Conservation (phyloP, 2,797 vertebrate species). For the Tangara arthus region DNA sequence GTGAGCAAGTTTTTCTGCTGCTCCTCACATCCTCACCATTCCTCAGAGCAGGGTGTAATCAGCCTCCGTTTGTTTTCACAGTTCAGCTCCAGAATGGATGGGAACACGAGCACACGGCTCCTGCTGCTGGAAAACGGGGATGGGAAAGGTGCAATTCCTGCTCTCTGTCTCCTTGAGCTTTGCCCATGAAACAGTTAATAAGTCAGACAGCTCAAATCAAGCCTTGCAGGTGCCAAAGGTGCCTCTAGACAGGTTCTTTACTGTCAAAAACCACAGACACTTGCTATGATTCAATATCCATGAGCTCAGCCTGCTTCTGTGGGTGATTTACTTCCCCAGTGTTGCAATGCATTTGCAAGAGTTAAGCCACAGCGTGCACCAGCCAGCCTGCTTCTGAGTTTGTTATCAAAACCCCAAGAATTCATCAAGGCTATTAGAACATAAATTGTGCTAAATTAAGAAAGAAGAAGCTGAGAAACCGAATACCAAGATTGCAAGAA, state of each 20-base stretch:
- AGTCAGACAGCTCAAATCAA: neutral
- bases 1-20: constrained; percentile 33
- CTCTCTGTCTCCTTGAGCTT: neutral
- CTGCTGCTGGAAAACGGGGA: neutral
- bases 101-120: neutral
- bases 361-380: neutral
- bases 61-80: neutral
- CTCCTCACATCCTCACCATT: neutral
- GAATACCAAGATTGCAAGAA: neutral
- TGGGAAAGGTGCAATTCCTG: neutral
- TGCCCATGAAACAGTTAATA: neutral
- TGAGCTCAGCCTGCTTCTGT: neutral
- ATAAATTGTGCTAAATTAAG: neutral
- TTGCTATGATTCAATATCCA: neutral
- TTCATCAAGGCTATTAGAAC: neutral
- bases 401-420: neutral
- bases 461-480: neutral
- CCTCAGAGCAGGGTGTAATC: neutral
- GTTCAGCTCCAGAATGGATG: neutral
- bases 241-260: neutral
- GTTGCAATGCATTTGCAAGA: neutral
- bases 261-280: neutral
- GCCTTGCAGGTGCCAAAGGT: neutral
- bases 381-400: neutral
- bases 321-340: neutral